Percentiles rank a stretch among this genome's conserved stretches.
Conservation (phyloP, 2,888 invertebrate species). For the Trichogramma evanescens region DNA sequence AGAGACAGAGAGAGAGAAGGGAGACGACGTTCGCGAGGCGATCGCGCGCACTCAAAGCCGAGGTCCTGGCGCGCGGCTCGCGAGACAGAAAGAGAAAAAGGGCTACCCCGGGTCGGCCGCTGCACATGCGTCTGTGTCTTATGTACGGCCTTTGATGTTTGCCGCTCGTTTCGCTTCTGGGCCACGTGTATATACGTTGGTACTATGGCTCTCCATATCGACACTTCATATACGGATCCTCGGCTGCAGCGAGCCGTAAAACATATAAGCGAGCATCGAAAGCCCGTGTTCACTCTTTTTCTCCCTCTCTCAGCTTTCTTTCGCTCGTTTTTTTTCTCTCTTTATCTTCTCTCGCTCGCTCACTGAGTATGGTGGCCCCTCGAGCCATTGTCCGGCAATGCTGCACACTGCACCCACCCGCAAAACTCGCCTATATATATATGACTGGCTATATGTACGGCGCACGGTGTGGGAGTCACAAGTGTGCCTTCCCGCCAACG, state of each 20-base stretch:
- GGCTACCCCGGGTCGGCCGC: conserved; percentile 22
- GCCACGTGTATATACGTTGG: conserved; percentile 29
- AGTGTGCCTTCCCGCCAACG: conserved; percentile 27
- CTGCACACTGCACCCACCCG: conserved; percentile 13
- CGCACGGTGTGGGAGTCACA: conserved; percentile 18
- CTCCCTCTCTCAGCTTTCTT: conserved; percentile 9
- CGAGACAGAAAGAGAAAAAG: conserved; percentile 10
- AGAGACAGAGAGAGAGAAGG: background rate
- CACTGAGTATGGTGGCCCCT: conserved; percentile 12
- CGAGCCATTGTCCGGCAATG: conserved; percentile 5
- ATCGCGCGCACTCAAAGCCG: background rate
- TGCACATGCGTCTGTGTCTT: conserved; percentile 2
- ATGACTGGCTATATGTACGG: background rate
- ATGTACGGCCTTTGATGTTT: conserved; percentile 42
- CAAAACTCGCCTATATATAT: conserved; percentile 5
- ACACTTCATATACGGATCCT: conserved; percentile 46
- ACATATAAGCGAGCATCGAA: conserved; percentile 35
- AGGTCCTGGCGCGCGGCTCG: conserved; percentile 15
- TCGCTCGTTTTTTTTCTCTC: conserved; percentile 4
- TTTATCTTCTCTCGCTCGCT: conserved; percentile 11
- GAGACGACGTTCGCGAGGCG: background rate
- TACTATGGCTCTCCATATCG: conserved; percentile 37
- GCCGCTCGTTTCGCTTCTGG: conserved; percentile 45
- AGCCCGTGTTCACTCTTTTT: conserved; percentile 23
- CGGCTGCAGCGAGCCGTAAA: conserved; percentile 47